Conservation (phyloP, 2,888 invertebrate genomes). For the Pedicia rivosa region DNA sequence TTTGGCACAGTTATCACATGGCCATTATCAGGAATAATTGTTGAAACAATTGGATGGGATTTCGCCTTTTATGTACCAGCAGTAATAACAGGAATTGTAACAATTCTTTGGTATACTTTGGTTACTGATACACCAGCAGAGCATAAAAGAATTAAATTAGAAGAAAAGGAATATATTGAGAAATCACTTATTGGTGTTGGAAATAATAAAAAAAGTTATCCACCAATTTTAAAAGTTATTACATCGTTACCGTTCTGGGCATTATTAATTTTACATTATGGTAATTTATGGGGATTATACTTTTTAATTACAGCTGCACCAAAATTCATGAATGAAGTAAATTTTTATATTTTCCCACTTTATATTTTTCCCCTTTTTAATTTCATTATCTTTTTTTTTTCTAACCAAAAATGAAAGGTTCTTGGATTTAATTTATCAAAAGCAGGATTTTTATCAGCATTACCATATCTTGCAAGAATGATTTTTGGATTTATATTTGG, state of each 20-base stretch:
- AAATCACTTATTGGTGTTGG: slow-evolving; percentile 35
- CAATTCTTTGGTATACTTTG: slow-evolving; percentile 41
- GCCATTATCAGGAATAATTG: slow-evolving; percentile 46
- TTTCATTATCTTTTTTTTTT: neutral
- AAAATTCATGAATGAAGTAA: slow-evolving; percentile 49
- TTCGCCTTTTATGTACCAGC: slow-evolving; percentile 50
- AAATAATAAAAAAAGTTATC: slow-evolving; percentile 17
- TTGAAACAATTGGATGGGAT: slow-evolving; percentile 46
- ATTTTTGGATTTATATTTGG: slow-evolving; percentile 55
- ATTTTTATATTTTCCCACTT: neutral
- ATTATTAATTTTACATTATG: slow-evolving; percentile 49
- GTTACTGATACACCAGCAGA: slow-evolving; percentile 46
- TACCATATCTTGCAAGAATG: slow-evolving; percentile 55
- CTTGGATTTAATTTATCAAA: slow-evolving; percentile 53
- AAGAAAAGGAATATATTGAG: slow-evolving; percentile 45
- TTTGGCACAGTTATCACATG: slow-evolving; percentile 54
- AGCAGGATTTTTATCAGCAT: slow-evolving; percentile 50
- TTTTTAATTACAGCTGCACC: slow-evolving; percentile 63
- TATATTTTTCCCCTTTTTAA: neutral
- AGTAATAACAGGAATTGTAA: slow-evolving; percentile 37
- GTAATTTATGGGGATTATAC: slow-evolving; percentile 60
- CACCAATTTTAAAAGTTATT: slow-evolving; percentile 45
- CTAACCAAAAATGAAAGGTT: slow-evolving; percentile 20
- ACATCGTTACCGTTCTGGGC: slow-evolving; percentile 53
- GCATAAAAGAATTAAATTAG: slow-evolving; percentile 42